Base-by-base conservation (phyloP, 2,797 vertebrate species). In the Cyclura pinguis region DNA sequence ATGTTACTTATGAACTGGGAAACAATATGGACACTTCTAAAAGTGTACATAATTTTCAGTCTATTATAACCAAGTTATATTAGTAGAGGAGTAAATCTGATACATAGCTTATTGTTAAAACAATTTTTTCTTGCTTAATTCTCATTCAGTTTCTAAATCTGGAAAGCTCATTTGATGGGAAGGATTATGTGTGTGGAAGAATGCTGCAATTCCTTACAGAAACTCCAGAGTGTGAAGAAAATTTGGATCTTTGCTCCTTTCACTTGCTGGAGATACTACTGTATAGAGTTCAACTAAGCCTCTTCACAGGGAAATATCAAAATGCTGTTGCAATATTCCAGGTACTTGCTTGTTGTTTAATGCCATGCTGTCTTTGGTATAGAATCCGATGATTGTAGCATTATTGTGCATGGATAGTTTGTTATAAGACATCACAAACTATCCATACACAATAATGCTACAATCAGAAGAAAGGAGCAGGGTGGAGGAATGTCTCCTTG, bases 121-220 rank as follows among this genome's bases (percentile, higher is more conserved):
- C 42, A 14, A 3, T 59, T 73, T 89, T 87, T n/a, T 86, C 2
- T 84, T 29, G 22, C 18, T 88, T 13, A 94, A 92, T 92, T n/a
- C 9, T 87, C 59, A 4, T 95, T 9, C 92, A 99, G 99, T 99
- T 99, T 91, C 90, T 99, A 94, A 98, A 96, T 92, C 95, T 99
- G 94, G 99, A 99, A 96, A 97, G 94, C 92, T 98, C 98, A 0
- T 99, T 98, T 88, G 98, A 99, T 95, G 98, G 98, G 88, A 99
- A 99, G 93, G 99, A 99, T 96, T 98, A 97, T 0, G 98, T 99
- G 1, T 99, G 98, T 81, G 97, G 97, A 1, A 98, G 98, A 24
- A 97, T 99, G 95, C 95, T 99, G 35, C 97, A 98, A 80, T 98
- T 98, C 89, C 97, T 99, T 7, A 93, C 98, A 92, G 94, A 95